Evolutionary conservation across 2,888 invertebrate species (phyloP), one percentile per base, ranked within the genome.

Genomic region (Nipponacmea schrenckii): DNA sequence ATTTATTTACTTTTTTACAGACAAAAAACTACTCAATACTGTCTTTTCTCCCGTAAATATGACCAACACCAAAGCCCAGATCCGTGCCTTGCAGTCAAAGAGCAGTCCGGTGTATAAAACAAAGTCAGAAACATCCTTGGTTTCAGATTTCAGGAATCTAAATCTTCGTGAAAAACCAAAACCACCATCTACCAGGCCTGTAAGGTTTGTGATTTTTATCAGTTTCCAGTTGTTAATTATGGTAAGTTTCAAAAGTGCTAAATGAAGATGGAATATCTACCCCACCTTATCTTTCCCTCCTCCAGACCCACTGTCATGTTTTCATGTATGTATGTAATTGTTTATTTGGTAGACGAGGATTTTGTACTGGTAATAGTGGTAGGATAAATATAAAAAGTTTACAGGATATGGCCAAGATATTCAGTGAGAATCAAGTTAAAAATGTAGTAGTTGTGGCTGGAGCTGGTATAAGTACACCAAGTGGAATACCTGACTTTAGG

Each of bases 401-500:
- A 39, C 67, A 76, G 8, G 84, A 84, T 77, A 81, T 81, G n/a
- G 85, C 85, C 8, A 76, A 73, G 14, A 75, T 81, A 39, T 74
- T 88, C 31, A 80, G 80, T 63, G 74, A 76, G 56, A 80, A 81
- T 20, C 75, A 77, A 20, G 81, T 80, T 12, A 83, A 84, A 69
- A 89, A 88, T 71, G 83, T 90, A 45, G 86, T 90, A 8, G 89
- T 90, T 45, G 89, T 90, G 83, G 89, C 88, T 20, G 90, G 90
- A 1, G 90, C 90, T 48, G 90, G 90, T 1, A 88, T 90, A 68
- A 90, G 90, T 76, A 90, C 90, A 26, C 86, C 90, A 4, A 90
- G 90, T 80, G 90, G 90, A 8, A 89, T 90, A 67, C 90, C 90
- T 62, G 90, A 90, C 80, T 90, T 90, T 80, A 86, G 90, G 90